phyloP scores from a whole-genome alignment of 2,113 vertebrate species.

The Glaucomys volans region DNA sequence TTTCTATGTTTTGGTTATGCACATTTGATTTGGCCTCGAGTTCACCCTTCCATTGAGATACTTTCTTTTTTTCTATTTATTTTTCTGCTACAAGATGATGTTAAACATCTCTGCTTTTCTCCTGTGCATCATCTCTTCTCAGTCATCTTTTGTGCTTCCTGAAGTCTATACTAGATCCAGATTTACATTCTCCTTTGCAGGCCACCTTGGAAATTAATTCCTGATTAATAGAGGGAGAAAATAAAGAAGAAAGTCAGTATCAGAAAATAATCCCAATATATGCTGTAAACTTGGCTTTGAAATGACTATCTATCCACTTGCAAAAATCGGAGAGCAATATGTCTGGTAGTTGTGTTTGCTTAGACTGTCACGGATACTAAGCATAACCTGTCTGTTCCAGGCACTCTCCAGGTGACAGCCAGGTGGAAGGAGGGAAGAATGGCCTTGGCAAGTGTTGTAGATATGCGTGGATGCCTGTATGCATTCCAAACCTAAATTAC shows the following conservation, averaged over 20 bases:
- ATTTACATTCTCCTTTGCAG: not conserved
- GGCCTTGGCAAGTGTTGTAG: not conserved
- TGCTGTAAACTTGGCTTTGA: not conserved
- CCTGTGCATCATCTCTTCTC: not conserved
- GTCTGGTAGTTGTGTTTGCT: not conserved
- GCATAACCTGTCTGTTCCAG: not conserved
- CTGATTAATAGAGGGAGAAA: not conserved
- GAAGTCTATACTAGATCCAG: not conserved
- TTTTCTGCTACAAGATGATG: not conserved
- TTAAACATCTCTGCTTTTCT: not conserved
- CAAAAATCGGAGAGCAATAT: not conserved
- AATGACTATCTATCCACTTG: not conserved
- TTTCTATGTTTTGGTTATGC: not conserved
- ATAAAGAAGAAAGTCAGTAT: not conserved
- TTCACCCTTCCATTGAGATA: not conserved
- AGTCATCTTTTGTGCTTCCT: not conserved
- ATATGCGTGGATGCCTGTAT: too few species aligned
- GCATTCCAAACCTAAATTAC: not conserved
- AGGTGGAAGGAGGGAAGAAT: not conserved
- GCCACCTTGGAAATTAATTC: not conserved
- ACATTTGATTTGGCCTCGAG: not conserved
- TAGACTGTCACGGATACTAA: not conserved
- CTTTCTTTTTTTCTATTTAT: not conserved
- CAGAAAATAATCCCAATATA: not conserved
- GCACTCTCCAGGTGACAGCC: not conserved